Evolutionary conservation across 1,140 invertebrate genomes (phyloP), one percentile per base, ranked within the genome.

Genomic region (Drosophila equinoxialis): DNA sequence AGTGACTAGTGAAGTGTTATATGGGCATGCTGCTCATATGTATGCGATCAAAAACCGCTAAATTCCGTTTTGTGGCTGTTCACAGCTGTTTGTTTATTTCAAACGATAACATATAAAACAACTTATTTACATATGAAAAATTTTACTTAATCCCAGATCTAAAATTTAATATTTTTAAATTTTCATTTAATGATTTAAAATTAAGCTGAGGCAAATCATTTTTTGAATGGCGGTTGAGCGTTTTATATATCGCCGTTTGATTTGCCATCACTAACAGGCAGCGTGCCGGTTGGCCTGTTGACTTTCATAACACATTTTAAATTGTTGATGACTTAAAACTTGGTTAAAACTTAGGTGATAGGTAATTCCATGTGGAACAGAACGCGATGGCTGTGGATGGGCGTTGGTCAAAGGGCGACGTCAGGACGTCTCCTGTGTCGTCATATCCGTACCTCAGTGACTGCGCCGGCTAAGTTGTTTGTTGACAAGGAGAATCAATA

Each of bases 401-500:
- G 37, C 20, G 17, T 68, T 1, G 51, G 65, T 0, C 58, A 65
- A 4, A 35, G 62, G 37, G 57, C 57, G 37, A 45, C 57, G 13
- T 33, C 60, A 0, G 30, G 7, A 0, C 13, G 10, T 0, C 14
- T 71, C 1, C 10, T 76, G 1, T 2, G 7, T 8, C 74, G 74
- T 7, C 65, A 75, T n/a, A n/a, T 74, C 10, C 39, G 71, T 6
- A 41, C 65, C 1, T 39, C 73, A 0, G 51, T 5, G 1, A 13
- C 42, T 23, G 11, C 68, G 68, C 41, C 60, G 5, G 83, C 68
- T 0, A 67, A 68, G 11, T 17, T 74, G 5, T 92, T 81, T 35
- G 57, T 73, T 8, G 90, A 92, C 10, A 67, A 51, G 33, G 92
- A 93, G 67, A 93, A 92, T 74, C 65, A 77, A 41, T 83, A 81